A percentile compares a stretch with the other conserved stretches of the same genome.
These are phyloP conservation scores for Corvus moneduloides DNA, from an alignment of 2,113 vertebrate species.

Conservation along the genomic window DNA sequence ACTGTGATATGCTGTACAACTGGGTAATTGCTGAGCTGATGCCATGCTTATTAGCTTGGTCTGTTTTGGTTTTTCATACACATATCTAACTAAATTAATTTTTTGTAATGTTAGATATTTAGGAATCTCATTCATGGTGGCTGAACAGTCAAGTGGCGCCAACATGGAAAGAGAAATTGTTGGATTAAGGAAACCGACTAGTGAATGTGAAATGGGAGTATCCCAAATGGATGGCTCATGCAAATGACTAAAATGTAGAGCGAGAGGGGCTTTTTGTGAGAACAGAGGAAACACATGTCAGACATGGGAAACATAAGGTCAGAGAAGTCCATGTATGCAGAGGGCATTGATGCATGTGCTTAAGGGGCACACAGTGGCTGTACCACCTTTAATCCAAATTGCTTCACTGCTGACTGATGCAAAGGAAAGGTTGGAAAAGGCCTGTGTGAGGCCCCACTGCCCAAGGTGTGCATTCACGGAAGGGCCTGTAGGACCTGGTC, in stretches of 20 bases:
- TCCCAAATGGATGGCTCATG: background rate
- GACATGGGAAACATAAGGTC: background rate
- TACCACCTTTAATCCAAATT: background rate
- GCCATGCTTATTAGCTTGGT: background rate
- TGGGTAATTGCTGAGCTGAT: background rate
- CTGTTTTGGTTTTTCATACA: background rate
- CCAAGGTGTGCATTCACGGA: accelerated
- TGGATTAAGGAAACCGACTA: background rate
- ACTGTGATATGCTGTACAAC: background rate
- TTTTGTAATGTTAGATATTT: background rate
- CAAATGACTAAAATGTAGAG: background rate
- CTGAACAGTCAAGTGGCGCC: background rate
- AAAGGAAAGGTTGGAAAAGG: background rate
- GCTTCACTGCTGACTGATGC: background rate
- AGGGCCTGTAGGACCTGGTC: background rate
- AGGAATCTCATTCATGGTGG: background rate
- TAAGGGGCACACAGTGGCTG: background rate
- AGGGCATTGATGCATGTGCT: background rate
- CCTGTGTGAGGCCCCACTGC: background rate
- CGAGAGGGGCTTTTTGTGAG: background rate
- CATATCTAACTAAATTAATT: background rate
- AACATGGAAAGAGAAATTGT: background rate
- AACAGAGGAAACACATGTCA: background rate
- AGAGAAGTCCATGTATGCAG: background rate
- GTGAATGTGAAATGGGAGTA: background rate